Conservation (phyloP, 2,113 vertebrate species). For the Crocuta crocuta region DNA sequence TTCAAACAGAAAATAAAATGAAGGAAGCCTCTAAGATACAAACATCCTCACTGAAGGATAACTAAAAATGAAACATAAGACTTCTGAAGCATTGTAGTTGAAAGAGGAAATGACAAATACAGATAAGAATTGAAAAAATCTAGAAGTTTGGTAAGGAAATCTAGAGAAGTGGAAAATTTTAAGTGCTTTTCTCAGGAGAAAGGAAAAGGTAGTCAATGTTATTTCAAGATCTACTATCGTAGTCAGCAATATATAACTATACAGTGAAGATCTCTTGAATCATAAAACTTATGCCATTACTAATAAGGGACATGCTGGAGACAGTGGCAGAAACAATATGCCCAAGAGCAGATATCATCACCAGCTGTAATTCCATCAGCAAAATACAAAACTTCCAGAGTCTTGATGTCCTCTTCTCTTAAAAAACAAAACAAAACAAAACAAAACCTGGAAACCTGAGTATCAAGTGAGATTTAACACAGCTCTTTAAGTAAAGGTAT, state of each 20-base stretch:
- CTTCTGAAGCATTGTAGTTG: background rate
- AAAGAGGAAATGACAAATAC: conserved; percentile 36
- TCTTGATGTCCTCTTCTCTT: background rate
- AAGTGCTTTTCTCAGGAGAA: background rate
- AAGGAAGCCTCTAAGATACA: background rate
- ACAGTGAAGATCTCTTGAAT: background rate
- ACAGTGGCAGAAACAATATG: background rate
- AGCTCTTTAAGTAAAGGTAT: background rate
- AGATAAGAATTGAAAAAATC: background rate
- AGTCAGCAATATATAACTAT: conserved; percentile 1
- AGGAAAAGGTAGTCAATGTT: background rate
- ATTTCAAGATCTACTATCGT: background rate
- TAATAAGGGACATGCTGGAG: background rate
- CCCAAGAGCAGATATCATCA: background rate
- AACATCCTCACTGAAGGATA: conserved; percentile 30
- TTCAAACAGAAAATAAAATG: conserved; percentile 40
- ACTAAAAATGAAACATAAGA: background rate
- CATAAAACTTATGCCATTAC: background rate
- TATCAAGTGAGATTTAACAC: background rate
- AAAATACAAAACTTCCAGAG: background rate
- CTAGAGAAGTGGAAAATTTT: background rate
- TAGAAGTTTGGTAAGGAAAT: background rate
- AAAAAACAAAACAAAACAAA: background rate
- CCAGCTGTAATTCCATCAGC: background rate
- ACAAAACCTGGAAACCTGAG: background rate